Evolutionary conservation across 2,888 invertebrate species (phyloP), one percentile per base, ranked within the genome.

Genomic region (Bellardia pandia): DNA sequence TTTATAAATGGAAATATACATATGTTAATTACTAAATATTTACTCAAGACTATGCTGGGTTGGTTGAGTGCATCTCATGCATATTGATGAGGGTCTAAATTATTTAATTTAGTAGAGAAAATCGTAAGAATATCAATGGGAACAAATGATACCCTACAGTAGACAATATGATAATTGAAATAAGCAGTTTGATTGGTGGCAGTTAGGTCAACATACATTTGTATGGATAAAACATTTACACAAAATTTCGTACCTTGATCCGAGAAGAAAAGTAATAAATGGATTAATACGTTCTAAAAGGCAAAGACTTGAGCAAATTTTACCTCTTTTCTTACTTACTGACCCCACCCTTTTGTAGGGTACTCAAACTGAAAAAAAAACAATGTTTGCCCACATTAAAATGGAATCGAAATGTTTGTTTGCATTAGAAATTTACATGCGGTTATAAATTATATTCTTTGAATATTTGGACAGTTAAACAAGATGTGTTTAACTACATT

Each of bases 391-490:
- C 69, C 33, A 60, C 37, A 69, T 60, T 69, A 48, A 62, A 71
- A 69, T 48, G 33, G 58, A 71, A 30, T 71, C 51, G 53, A 51
- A 71, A 51, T 64, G 13, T 69, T 48, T 66, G 23, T 58, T 37
- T 72, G 48, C 6, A 9, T 40, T 79, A 53, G 30, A 64, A 80
- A 85, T 85, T 80, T 71, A 76, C 75, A 75, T 79, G 16, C 23
- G 85, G 30, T 56, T 80, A 75, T 76, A 64, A 80, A 80, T 76
- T 76, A 77, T 76, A 71, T 71, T 76, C 37, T 71, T 51, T 69
- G 62, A 60, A 16, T 80, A 56, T 85, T 80, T 71, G 51, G 71
- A 71, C 75, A 85, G 60, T 56, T 72, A 77, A 78, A 78, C 71
- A 56, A 76, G 71, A 71, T 71, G 62, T 76, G 62, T 45, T 76